Evolutionary conservation across 2,113 vertebrate species (phyloP).

Genomic region (Dissostichus mawsoni): DNA sequence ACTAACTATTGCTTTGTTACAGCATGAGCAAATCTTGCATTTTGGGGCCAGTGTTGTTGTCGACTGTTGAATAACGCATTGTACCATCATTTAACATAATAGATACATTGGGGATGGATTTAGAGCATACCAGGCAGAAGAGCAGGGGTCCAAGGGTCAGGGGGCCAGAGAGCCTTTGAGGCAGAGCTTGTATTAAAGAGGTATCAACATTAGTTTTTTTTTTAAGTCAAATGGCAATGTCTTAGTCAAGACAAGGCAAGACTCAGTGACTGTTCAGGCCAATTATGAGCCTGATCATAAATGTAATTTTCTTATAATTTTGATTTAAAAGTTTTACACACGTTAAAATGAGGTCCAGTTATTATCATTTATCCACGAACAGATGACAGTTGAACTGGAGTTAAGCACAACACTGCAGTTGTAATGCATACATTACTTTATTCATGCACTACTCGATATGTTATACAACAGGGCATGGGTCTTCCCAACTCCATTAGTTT

Average conservation of each 20-base stretch:
- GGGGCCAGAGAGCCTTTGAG: background rate
- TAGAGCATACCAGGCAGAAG: background rate
- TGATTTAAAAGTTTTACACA: background rate
- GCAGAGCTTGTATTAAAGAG: background rate
- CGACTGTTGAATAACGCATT: background rate
- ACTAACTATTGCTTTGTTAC: background rate
- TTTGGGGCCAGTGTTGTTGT: background rate
- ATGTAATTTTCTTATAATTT: background rate
- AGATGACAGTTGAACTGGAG: background rate
- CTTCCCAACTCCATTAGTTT: conserved; percentile 41
- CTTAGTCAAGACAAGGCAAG: background rate
- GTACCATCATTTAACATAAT: background rate
- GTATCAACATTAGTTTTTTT: background rate
- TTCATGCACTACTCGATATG: conserved; percentile 66
- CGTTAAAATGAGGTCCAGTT: background rate
- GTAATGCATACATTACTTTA: conserved; percentile 53
- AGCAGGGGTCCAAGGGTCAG: background rate
- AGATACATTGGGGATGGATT: background rate
- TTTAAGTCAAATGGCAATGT: background rate
- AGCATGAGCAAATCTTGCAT: background rate
- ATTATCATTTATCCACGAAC: background rate
- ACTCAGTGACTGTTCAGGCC: background rate
- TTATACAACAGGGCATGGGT: conserved; percentile 41
- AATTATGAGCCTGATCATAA: background rate
- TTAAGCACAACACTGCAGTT: background rate